Conservation (phyloP, 2,797 vertebrate species). For the Adelosebastes latens region DNA sequence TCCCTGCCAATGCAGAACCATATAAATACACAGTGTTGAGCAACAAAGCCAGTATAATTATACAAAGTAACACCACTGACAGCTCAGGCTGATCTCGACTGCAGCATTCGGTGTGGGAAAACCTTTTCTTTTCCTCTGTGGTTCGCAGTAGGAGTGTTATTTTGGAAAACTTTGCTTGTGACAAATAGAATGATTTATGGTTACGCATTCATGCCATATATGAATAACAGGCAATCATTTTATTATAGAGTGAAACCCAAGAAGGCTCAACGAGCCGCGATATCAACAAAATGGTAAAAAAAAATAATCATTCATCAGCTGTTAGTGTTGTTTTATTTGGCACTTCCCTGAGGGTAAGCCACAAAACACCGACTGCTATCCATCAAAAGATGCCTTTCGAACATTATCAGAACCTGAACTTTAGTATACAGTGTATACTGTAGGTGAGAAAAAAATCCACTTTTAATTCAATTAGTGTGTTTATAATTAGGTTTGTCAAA, state of each 20-base stretch:
- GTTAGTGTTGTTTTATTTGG: slow-evolving; percentile 62
- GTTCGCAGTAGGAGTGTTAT: slow-evolving; percentile 62
- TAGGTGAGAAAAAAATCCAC: background rate
- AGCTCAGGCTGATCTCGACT: slow-evolving; percentile 42
- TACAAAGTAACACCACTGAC: slow-evolving; percentile 63
- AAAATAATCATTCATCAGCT: slow-evolving; percentile 51
- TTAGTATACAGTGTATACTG: slow-evolving; percentile 4
- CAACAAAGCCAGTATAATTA: slow-evolving; percentile 56
- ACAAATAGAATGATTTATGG: slow-evolving; percentile 71
- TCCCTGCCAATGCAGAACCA: slow-evolving; percentile 51
- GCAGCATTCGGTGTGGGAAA: slow-evolving; percentile 55
- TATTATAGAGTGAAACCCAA: slow-evolving; percentile 55
- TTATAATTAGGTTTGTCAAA: background rate
- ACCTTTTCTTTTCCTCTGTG: slow-evolving; percentile 44
- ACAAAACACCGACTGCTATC: slow-evolving; percentile 54
- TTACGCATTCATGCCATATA: slow-evolving; percentile 62
- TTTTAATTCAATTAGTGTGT: slow-evolving; percentile 39
- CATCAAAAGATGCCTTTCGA: slow-evolving; percentile 47
- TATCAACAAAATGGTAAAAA: slow-evolving; percentile 58
- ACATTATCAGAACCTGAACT: slow-evolving; percentile 21
- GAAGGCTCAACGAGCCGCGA: slow-evolving; percentile 29
- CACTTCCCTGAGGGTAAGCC: slow-evolving; percentile 39
- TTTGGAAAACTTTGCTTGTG: slow-evolving; percentile 65
- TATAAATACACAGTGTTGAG: slow-evolving; percentile 60
- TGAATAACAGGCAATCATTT: slow-evolving; percentile 68